Conservation (phyloP, 2,113 vertebrate species). For the Percina caprodes region DNA sequence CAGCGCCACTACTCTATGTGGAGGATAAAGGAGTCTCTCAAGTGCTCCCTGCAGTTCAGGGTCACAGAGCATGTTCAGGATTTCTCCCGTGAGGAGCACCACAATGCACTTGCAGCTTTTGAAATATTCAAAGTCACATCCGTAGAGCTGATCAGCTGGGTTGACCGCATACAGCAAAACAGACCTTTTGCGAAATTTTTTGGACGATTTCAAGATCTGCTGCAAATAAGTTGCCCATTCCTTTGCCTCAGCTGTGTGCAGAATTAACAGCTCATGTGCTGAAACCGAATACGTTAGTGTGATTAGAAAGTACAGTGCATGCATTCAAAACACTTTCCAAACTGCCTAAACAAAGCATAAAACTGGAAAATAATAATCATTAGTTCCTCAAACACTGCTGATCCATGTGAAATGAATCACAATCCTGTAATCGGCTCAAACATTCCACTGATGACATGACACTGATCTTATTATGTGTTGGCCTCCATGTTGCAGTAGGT, state of each 20-base stretch:
- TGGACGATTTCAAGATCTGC: slow-evolving; percentile 72
- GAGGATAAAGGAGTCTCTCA: slow-evolving; percentile 72
- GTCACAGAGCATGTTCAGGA: slow-evolving; percentile 73
- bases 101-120: slow-evolving; percentile 73
- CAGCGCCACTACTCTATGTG: slow-evolving; percentile 78
- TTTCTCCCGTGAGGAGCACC: slow-evolving; percentile 68
- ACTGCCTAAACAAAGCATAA: neutral
- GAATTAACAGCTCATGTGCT: slow-evolving; percentile 73
- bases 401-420: slow-evolving; percentile 23
- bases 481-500: slow-evolving; percentile 41
- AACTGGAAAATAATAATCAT: slow-evolving; percentile 22
- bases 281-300: slow-evolving; percentile 21
- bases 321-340: slow-evolving; percentile 21
- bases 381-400: slow-evolving; percentile 17
- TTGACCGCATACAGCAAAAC: slow-evolving; percentile 62
- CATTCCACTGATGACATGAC: slow-evolving; percentile 43
- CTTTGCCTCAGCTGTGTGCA: slow-evolving; percentile 78
- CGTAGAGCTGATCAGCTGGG: slow-evolving; percentile 40
- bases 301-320: slow-evolving; percentile 13
- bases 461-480: slow-evolving; percentile 47
- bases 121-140: slow-evolving; percentile 64
- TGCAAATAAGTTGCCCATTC: slow-evolving; percentile 83
- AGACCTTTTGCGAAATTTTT: slow-evolving; percentile 57
- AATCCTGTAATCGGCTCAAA: slow-evolving; percentile 40
- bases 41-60: slow-evolving; percentile 52